A percentile compares a stretch with the other conserved stretches of the same genome.
phyloP scores from a whole-genome alignment of 2,113 vertebrate species.

The Pelodiscus sinensis region DNA sequence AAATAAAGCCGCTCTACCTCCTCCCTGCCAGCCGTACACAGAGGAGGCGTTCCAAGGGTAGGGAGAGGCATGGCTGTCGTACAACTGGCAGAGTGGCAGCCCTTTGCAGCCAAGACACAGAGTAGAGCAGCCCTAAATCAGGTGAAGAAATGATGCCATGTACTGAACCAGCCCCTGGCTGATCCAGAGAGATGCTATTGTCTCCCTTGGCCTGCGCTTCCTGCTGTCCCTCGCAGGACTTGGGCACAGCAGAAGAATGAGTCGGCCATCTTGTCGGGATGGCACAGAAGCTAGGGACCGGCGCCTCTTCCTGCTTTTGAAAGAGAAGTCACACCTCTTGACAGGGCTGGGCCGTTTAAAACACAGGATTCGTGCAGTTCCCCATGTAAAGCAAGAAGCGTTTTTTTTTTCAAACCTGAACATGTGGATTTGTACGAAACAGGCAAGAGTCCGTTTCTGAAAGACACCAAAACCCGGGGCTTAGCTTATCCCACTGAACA shows the following conservation, averaged over 20 bases:
- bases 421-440: constrained; percentile 42
- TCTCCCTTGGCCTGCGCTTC: not conserved
- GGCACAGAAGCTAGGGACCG: not conserved
- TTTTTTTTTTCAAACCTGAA: not conserved
- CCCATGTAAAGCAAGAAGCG: not conserved
- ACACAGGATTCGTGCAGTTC: not conserved
- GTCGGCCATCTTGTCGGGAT: not conserved
- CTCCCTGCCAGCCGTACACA: not conserved
- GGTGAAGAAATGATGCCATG: not conserved
- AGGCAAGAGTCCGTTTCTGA: constrained; percentile 9
- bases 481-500: constrained; percentile 17
- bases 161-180: not conserved
- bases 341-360: not conserved
- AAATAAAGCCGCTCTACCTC: not conserved
- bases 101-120: not conserved
- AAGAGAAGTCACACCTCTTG: not conserved
- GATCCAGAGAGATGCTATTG: not conserved
- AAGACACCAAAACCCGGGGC: not conserved
- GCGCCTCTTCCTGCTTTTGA: not conserved
- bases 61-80: not conserved
- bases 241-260: not conserved
- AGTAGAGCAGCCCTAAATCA: not conserved
- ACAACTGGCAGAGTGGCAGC: not conserved
- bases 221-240: not conserved
- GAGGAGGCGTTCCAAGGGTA: not conserved